A percentile compares a stretch with the other conserved stretches of the same genome.
Evolutionary conservation across 2,888 invertebrate species (phyloP).

Genomic region (Plebejus argus): DNA sequence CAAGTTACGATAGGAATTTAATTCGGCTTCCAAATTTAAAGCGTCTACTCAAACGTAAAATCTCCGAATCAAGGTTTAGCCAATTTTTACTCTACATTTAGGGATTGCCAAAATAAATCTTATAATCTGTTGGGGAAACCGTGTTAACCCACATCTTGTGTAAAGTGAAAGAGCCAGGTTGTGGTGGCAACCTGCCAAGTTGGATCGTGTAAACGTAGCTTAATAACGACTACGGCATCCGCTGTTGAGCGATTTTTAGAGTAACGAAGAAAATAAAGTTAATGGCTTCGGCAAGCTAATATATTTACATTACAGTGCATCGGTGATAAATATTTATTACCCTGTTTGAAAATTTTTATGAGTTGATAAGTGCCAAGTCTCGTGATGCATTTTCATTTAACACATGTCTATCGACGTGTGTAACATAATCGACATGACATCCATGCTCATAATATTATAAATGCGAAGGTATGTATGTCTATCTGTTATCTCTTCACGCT

Average conservation of each 20-base stretch:
- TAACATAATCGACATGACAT: not conserved
- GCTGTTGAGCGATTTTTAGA: conserved; percentile 32
- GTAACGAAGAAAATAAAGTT: conserved; percentile 31
- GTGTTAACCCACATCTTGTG: conserved; percentile 31
- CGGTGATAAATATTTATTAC: conserved; percentile 20
- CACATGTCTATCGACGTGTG: not conserved
- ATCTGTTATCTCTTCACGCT: no score
- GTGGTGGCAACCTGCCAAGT: conserved; percentile 30
- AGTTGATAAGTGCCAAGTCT: not conserved
- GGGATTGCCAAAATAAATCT: conserved; percentile 32
- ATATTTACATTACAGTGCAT: conserved; percentile 12
- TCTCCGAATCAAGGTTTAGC: conserved; percentile 3
- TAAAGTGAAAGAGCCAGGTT: conserved; percentile 32
- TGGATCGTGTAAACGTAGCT: conserved; percentile 29
- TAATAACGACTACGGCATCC: conserved; percentile 31
- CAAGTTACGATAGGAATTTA: not conserved
- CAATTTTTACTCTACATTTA: conserved; percentile 23
- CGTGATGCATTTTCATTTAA: not conserved
- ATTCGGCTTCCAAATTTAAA: not conserved
- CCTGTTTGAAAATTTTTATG: not conserved
- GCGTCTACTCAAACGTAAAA: not conserved
- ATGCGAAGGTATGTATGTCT: no score
- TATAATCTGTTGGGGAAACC: conserved; percentile 30
- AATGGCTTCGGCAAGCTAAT: conserved; percentile 23
- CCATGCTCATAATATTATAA: no score